Evolutionary conservation across 2,113 vertebrate genomes (phyloP).

Genomic region (Terrapene triunguis): DNA sequence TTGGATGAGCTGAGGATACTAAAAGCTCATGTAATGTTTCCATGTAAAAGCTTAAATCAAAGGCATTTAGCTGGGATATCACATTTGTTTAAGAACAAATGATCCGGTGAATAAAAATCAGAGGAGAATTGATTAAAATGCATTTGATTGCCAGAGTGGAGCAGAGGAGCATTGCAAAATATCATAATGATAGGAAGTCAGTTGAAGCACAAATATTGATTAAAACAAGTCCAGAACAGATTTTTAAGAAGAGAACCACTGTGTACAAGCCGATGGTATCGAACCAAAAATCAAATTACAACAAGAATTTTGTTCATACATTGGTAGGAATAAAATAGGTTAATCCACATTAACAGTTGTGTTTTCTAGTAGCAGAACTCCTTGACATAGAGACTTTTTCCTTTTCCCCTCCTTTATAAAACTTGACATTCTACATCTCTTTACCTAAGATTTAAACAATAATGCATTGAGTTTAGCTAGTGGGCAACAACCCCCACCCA

Average conservation of each 20-base stretch:
- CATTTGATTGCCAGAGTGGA: slow-evolving; percentile 54
- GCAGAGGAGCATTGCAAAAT: slow-evolving; percentile 53
- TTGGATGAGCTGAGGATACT: slow-evolving; percentile 13
- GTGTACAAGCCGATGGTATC: neutral
- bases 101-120: slow-evolving; percentile 60
- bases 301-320: neutral
- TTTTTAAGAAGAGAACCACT: slow-evolving; percentile 16
- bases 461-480: neutral
- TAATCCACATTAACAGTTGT: neutral
- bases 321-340: neutral
- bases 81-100: slow-evolving; percentile 50
- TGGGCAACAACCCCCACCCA: neutral
- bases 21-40: slow-evolving; percentile 29
- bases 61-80: slow-evolving; percentile 47
- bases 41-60: slow-evolving; percentile 44
- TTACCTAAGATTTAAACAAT: neutral
- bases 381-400: neutral
- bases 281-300: neutral
- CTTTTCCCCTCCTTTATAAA: neutral
- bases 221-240: slow-evolving; percentile 16
- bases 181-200: slow-evolving; percentile 35
- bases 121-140: slow-evolving; percentile 56
- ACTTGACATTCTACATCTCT: neutral
- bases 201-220: slow-evolving; percentile 53
- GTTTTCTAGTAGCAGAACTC: neutral